These are phyloP conservation scores for Pteronura brasiliensis DNA, from an alignment of 2,113 vertebrate genomes.

Conservation along the genomic window DNA sequence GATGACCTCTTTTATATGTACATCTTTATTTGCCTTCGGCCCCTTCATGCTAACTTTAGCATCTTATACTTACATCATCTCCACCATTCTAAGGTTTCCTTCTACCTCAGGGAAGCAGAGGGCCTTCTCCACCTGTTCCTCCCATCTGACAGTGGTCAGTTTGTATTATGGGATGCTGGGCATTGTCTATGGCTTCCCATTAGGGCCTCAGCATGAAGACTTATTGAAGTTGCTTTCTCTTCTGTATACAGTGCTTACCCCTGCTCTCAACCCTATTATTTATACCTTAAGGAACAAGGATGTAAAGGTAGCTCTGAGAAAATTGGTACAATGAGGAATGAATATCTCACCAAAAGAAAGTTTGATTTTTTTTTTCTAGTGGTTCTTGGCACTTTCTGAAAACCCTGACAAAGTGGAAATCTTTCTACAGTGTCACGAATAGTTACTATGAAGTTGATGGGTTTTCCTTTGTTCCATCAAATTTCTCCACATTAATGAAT, in stretches of 20 bases:
- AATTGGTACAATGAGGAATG: conserved; percentile 8
- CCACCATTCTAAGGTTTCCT: conserved; percentile 39
- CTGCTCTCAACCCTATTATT: conserved; percentile 65
- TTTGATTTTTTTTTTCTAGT: neutral
- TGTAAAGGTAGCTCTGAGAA: conserved; percentile 63
- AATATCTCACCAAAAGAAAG: neutral
- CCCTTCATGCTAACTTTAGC: conserved; percentile 46
- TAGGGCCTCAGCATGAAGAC: neutral
- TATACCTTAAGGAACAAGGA: conserved; percentile 73
- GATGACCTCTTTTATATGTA: conserved; percentile 45
- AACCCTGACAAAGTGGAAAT: neutral
- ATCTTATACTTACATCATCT: conserved; percentile 43
- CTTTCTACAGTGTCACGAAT: neutral
- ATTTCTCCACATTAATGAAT: neutral
- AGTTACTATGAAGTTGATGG: neutral
- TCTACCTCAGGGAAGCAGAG: conserved; percentile 30
- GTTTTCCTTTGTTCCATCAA: neutral
- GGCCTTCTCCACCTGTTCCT: conserved; percentile 49
- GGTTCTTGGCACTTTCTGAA: neutral
- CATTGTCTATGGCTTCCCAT: conserved; percentile 44
- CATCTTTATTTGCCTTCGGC: conserved; percentile 39
- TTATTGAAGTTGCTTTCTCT: conserved; percentile 58
- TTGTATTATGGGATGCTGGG: conserved; percentile 50
- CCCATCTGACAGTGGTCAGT: conserved; percentile 47
- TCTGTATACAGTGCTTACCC: conserved; percentile 63